Conservation (phyloP, 2,888 invertebrate species). For the Nysson spinosus region DNA sequence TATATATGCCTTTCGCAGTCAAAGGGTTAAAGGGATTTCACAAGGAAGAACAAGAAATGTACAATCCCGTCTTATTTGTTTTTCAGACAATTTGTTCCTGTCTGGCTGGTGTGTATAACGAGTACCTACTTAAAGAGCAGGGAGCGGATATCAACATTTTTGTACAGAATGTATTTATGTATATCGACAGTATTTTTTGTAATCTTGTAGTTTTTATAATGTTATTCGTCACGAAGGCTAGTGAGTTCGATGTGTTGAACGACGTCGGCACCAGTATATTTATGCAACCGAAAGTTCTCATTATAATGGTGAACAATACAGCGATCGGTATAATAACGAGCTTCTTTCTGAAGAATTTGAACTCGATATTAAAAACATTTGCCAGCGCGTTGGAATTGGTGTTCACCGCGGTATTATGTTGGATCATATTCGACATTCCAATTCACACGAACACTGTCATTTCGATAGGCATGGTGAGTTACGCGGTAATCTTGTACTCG, state of each 20-base stretch:
- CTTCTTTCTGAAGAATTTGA: slow-evolving; percentile 94
- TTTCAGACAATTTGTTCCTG: slow-evolving; percentile 93
- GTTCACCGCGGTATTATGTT: slow-evolving; percentile 93
- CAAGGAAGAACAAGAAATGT: not conserved
- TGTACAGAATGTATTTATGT: slow-evolving; percentile 97
- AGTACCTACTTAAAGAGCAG: slow-evolving; percentile 92
- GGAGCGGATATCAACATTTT: slow-evolving; percentile 92
- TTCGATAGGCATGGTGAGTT: slow-evolving; percentile 89
- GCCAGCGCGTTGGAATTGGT: slow-evolving; percentile 95
- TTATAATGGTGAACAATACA: slow-evolving; percentile 93
- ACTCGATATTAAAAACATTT: slow-evolving; percentile 97
- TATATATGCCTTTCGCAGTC: too few species aligned
- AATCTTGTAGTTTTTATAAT: slow-evolving; percentile 86
- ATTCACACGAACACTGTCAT: slow-evolving; percentile 89
- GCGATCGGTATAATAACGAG: slow-evolving; percentile 95
- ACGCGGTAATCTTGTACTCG: slow-evolving; percentile 91
- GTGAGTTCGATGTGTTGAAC: slow-evolving; percentile 81
- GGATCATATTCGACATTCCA: slow-evolving; percentile 90
- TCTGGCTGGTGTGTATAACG: slow-evolving; percentile 96
- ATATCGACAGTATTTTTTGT: slow-evolving; percentile 94
- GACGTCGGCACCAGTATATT: slow-evolving; percentile 79
- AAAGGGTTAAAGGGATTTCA: too few species aligned
- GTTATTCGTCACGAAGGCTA: slow-evolving; percentile 79
- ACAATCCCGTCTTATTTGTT: slow-evolving; percentile 5
- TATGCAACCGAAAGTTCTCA: slow-evolving; percentile 84